Conservation (phyloP, 2,113 vertebrate species). For the Sclerurus mexicanus region DNA sequence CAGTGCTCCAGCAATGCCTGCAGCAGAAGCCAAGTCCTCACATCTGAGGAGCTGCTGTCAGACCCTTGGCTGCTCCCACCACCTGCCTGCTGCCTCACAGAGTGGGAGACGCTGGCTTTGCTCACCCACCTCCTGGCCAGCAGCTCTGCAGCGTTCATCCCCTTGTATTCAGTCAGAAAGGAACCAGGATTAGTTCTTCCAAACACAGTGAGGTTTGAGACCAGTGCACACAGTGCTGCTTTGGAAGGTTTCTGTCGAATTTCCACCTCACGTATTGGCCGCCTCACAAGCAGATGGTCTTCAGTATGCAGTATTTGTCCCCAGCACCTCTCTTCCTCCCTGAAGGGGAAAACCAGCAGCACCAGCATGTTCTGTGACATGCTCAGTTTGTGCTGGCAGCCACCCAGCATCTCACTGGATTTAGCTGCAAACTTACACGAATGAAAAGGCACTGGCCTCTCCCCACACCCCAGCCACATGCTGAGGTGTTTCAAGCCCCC, state of each 20-base stretch:
- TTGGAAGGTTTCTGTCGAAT: not conserved
- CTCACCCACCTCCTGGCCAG: not conserved
- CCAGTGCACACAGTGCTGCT: fast-evolving
- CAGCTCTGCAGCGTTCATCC: fast-evolving
- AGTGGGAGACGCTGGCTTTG: not conserved
- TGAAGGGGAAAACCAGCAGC: not conserved
- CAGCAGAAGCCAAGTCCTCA: fast-evolving
- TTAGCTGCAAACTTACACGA: not conserved
- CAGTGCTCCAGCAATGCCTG: fast-evolving
- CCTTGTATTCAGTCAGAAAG: fast-evolving
- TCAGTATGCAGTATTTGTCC: not conserved
- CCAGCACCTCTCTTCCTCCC: not conserved
- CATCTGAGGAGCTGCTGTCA: not conserved
- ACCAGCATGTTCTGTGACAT: no score
- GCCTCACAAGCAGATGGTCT: not conserved
- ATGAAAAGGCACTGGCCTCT: fast-evolving
- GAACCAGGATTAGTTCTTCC: fast-evolving
- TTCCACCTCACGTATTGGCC: fast-evolving
- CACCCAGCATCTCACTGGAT: fast-evolving
- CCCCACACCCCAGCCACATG: fast-evolving
- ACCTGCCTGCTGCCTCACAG: not conserved
- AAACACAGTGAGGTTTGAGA: fast-evolving
- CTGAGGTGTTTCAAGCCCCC: not conserved
- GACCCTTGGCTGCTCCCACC: not conserved
- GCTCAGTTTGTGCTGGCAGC: not conserved